Evolutionary conservation across 2,113 vertebrate genomes (phyloP).

Genomic region (Typhlomys cinereus): DNA sequence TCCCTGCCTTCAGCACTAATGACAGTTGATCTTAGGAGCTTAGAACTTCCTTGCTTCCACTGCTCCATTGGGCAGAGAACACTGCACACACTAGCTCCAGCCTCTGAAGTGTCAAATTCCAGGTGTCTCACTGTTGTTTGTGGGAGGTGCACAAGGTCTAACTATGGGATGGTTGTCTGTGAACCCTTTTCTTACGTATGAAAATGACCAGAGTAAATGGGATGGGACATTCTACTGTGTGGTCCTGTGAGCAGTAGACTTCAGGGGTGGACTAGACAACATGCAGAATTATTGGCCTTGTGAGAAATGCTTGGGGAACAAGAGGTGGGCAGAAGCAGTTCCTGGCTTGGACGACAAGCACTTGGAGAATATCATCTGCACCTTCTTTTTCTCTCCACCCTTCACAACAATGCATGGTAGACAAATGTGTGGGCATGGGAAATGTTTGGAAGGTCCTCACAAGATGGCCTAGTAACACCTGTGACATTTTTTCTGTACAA

Average conservation of each 20-base stretch:
- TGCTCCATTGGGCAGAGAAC: background rate
- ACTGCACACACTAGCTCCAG: background rate
- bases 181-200: no score
- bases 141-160: background rate
- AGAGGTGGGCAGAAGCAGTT: background rate
- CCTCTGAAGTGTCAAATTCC: background rate
- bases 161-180: background rate
- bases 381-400: background rate
- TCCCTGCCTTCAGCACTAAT: background rate
- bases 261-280: background rate
- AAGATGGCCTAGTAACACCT: background rate
- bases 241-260: background rate
- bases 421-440: background rate
- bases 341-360: background rate
- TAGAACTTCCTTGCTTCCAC: background rate
- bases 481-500: background rate
- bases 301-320: background rate
- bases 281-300: background rate
- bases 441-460: accelerated
- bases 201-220: no score
- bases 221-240: no score
- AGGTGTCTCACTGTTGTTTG: accelerated
- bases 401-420: background rate
- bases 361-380: background rate
- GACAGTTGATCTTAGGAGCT: accelerated